Conservation (phyloP, 1,140 invertebrate species). For the Zaprionus inermis region DNA sequence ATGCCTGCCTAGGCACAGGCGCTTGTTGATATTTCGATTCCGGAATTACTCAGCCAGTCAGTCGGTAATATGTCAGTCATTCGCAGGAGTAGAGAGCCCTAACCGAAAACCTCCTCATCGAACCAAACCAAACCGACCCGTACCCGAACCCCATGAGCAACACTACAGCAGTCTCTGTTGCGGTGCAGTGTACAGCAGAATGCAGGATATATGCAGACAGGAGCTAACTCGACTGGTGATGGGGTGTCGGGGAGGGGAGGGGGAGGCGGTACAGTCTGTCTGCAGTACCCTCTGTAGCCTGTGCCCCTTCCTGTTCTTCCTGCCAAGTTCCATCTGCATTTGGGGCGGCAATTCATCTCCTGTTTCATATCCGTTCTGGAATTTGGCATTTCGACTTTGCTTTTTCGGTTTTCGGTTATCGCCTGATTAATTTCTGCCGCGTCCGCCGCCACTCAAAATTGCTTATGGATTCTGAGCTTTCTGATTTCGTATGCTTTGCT, state of each 20-base stretch:
- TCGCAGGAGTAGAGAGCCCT: neutral
- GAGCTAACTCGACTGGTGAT: neutral
- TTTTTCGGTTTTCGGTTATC: slow-evolving; percentile 14
- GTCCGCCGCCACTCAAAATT: slow-evolving; percentile 14
- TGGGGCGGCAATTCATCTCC: slow-evolving; percentile 70
- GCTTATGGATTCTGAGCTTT: slow-evolving; percentile 24
- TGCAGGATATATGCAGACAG: neutral
- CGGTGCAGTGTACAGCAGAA: neutral
- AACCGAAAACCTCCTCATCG: slow-evolving; percentile 7
- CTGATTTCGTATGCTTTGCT: neutral
- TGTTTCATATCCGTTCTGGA: slow-evolving; percentile 68
- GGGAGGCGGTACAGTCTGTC: neutral
- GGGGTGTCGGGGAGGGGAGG: neutral
- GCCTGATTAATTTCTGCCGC: slow-evolving; percentile 54
- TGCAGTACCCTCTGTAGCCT: neutral
- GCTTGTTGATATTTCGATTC: slow-evolving; percentile 39
- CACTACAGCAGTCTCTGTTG: too few relatives aligned
- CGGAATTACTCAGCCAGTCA: slow-evolving; percentile 14
- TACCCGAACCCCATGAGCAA: too few relatives aligned
- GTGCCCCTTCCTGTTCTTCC: neutral
- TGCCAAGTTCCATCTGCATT: neutral
- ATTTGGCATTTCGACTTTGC: slow-evolving; percentile 25
- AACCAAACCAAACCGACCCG: neutral
- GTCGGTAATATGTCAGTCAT: slow-evolving; percentile 30
- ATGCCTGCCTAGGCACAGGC: slow-evolving; percentile 14